phyloP scores from a whole-genome alignment of 53 echinoderm and acorn worm species.

The Echinometra lucunter region DNA sequence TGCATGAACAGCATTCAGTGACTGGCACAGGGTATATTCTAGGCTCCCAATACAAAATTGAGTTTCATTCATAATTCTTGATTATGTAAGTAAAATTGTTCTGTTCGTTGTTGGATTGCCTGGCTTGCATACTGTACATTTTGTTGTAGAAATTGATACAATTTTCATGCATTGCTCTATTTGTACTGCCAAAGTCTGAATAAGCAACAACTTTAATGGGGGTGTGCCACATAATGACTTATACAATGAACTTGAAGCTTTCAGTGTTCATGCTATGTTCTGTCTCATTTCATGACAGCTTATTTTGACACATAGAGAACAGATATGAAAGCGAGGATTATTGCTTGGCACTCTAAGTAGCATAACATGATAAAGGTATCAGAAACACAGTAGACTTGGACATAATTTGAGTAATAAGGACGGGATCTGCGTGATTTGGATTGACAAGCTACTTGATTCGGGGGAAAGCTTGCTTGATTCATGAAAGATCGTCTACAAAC shows the following conservation, averaged over 20 bases:
- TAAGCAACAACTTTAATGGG: background rate
- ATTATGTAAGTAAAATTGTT: background rate
- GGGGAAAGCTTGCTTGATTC: background rate
- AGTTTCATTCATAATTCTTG: background rate
- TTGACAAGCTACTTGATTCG: background rate
- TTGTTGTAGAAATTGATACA: background rate
- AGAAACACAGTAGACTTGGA: background rate
- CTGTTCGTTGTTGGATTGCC: slow-evolving; percentile 17
- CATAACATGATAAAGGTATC: slow-evolving; percentile 27
- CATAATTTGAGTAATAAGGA: background rate
- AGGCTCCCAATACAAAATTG: background rate
- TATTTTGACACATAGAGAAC: background rate
- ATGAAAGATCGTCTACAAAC: slow-evolving; percentile 7
- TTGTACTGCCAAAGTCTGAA: background rate
- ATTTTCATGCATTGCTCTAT: background rate
- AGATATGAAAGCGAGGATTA: background rate
- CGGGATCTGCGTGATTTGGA: background rate
- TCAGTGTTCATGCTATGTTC: background rate
- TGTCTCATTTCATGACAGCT: slow-evolving; percentile 19
- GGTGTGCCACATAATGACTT: background rate
- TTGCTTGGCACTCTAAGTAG: background rate
- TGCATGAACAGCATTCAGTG: background rate
- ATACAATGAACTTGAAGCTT: background rate
- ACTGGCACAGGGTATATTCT: too few species aligned
- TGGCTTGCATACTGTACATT: background rate